Percentiles rank a stretch among this genome's conserved stretches.
Evolutionary conservation across 2,113 vertebrate genomes (phyloP).

Genomic region (Neopipo cinnamomea): DNA sequence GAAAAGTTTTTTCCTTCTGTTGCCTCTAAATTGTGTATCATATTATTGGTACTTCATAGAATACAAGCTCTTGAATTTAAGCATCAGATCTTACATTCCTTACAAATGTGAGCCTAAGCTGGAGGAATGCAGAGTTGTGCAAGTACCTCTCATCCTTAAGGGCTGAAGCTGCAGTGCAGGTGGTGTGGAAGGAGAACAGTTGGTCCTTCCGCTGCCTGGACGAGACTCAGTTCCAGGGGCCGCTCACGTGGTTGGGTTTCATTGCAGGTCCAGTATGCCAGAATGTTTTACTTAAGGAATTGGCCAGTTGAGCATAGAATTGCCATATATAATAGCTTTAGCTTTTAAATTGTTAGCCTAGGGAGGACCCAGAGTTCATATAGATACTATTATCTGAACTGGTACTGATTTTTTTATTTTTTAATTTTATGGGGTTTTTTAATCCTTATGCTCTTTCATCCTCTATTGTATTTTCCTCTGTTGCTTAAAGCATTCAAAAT

Average conservation of each 20-base stretch:
- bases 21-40: background rate
- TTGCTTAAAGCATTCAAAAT: background rate
- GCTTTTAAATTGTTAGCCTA: background rate
- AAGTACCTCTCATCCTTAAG: background rate
- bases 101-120: background rate
- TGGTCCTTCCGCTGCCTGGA: background rate
- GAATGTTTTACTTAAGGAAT: too few relatives aligned
- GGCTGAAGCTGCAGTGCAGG: background rate
- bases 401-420: background rate
- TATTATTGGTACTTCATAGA: background rate
- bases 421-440: background rate
- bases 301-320: background rate
- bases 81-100: background rate
- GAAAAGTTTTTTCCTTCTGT: background rate
- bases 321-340: background rate
- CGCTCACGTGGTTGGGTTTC: background rate
- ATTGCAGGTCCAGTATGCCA: accelerated
- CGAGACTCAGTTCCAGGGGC: background rate
- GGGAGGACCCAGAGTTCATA: background rate
- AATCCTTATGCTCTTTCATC: background rate
- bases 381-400: background rate
- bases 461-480: background rate
- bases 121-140: accelerated
- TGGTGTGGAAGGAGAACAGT: background rate
- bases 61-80: background rate